Conservation (phyloP, 2,113 vertebrate species). For the Phalacrocorax pelagicus region DNA sequence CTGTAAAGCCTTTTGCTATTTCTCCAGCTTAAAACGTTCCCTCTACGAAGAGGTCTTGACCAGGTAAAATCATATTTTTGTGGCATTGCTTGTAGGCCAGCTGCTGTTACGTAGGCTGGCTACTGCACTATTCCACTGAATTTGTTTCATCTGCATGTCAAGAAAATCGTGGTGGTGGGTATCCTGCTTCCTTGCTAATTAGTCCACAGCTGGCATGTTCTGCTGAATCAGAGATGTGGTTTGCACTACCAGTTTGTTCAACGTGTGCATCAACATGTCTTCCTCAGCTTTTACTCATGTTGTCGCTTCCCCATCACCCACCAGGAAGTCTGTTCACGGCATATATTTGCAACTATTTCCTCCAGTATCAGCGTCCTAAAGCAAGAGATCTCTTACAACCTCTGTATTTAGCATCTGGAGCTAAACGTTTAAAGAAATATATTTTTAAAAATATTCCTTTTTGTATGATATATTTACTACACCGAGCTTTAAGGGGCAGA, state of each 20-base stretch:
- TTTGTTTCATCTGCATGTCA: fast-evolving
- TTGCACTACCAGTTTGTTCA: not conserved
- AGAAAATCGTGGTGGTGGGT: not conserved
- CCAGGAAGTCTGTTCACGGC: not conserved
- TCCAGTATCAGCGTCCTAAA: not conserved
- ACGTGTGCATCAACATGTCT: fast-evolving
- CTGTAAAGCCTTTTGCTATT: not conserved
- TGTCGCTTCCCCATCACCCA: not conserved
- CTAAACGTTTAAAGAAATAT: not conserved
- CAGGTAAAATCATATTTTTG: not conserved
- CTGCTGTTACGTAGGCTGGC: not conserved
- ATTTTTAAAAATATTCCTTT: not conserved
- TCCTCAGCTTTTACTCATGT: not conserved
- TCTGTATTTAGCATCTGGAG: not conserved
- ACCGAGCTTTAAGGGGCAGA: not conserved
- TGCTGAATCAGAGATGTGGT: not conserved
- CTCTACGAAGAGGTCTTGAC: not conserved
- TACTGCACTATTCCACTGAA: not conserved
- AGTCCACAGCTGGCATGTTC: not conserved
- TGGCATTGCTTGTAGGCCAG: not conserved
- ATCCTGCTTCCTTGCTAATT: not conserved
- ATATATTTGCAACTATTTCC: not conserved
- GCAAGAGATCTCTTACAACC: not conserved
- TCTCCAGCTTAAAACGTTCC: not conserved
- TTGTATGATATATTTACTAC: not conserved